Base-by-base conservation (phyloP, 2,888 invertebrate genomes). In the Lasioglossum pauxillum region DNA sequence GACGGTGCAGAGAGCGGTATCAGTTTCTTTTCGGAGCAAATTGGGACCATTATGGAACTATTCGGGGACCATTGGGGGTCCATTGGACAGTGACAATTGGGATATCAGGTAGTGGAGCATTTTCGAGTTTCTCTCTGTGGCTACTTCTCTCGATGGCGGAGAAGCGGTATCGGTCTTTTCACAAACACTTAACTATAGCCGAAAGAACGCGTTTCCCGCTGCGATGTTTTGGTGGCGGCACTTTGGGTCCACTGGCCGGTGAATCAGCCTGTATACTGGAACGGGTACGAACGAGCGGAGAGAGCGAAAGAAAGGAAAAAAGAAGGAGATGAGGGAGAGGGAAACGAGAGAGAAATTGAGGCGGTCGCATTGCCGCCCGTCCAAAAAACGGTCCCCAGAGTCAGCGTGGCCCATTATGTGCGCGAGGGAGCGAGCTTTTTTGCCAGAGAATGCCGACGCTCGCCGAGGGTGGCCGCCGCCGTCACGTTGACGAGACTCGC, bases 401-500 rank as follows among this genome's bases (percentile, higher is more conserved):
- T 84, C 86, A 87, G 78, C 87, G 89, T 86, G 87, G 90, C 84
- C 93, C 92, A 93, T 93, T 93, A 93, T 93, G 89, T 85, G 82
- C 85, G 88, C 84, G 87, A 90, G 88, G 85, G 85, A 84, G 88
- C 85, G 84, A 85, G 83, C 87, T 87, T 90, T 90, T 89, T 91
- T 90, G 86, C 89, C 83, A 53, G 90, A 82, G 92, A 92, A 91
- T 90, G 89, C 92, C 88, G 87, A 89, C 88, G 84, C 77, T 88
- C 94, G 91, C 90, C 92, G 92, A 93, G 94, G 94, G 94, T 94
- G 94, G 94, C 93, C 94, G 91, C 87, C 92, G 79, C 90, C 91
- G 92, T 93, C 93, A 93, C 93, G 91, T 93, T 95, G 95, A 95
- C 94, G 94, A 94, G 93, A 92, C 87, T 90, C 92, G 94, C 94